These are phyloP conservation scores for Falco cherrug DNA, from an alignment of 2,797 vertebrate species.

Conservation along the genomic window DNA sequence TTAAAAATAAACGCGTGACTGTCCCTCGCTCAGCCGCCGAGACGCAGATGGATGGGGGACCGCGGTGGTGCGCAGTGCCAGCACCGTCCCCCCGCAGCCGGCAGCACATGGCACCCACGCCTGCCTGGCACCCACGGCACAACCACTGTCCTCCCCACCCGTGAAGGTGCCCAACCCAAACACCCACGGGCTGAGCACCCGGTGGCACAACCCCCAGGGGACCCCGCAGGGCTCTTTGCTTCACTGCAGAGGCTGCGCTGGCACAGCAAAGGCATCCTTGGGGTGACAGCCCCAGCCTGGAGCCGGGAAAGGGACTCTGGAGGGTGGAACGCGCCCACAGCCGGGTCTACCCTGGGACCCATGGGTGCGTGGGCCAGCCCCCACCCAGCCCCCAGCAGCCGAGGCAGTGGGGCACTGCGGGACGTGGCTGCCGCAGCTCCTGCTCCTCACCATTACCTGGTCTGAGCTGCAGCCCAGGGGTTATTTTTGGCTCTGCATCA, in stretches of 20 bases:
- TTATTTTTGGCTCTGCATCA: slow-evolving; percentile 64
- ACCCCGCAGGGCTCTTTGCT: fast-evolving
- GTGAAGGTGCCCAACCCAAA: fast-evolving
- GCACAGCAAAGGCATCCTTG: neutral
- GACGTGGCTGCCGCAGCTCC: neutral
- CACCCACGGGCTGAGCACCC: neutral
- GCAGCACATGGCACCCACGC: fast-evolving
- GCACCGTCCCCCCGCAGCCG: neutral
- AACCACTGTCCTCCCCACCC: fast-evolving
- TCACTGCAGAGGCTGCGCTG: neutral
- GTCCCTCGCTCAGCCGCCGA: slow-evolving; percentile 2
- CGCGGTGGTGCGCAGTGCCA: neutral
- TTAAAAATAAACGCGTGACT: slow-evolving; percentile 70
- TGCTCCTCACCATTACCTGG: neutral
- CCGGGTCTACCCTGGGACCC: neutral
- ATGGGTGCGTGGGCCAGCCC: fast-evolving
- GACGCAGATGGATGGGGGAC: slow-evolving; percentile 5
- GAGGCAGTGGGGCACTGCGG: neutral
- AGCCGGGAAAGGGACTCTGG: neutral
- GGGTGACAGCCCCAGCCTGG: neutral
- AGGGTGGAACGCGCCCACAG: neutral
- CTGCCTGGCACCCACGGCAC: neutral
- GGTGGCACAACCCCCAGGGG: neutral
- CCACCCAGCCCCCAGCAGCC: neutral
- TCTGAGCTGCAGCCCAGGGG: neutral